These are phyloP conservation scores for Bergia puertoricense DNA, from an alignment of 92 coral and sea anemone genomes.

Conservation along the genomic window DNA sequence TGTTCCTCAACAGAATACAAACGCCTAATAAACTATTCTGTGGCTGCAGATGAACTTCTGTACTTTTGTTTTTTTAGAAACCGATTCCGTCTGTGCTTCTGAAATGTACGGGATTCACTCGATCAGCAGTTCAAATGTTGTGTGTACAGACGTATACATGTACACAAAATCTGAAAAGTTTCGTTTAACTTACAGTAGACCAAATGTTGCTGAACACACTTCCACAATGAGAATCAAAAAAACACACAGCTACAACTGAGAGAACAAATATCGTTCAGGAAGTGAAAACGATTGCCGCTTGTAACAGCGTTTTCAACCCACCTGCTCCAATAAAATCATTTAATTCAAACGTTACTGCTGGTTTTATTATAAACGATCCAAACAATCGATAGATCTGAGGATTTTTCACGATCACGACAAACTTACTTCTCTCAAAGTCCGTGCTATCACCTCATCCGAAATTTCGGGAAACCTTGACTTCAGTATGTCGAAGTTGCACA, in stretches of 20 bases:
- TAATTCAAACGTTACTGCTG: neutral
- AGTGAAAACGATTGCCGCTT: neutral
- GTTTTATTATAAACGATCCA: no score
- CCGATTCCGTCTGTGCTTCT: neutral
- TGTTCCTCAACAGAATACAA: neutral
- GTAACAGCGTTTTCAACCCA: no score
- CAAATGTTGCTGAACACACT: neutral
- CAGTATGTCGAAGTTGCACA: constrained; percentile 39
- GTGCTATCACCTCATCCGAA: constrained; percentile 28
- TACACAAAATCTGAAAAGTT: neutral
- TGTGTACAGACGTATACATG: neutral
- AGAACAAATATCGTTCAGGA: neutral
- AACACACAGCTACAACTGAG: neutral
- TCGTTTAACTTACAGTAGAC: neutral
- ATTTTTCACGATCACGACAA: neutral
- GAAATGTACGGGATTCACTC: neutral
- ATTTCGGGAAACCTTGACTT: constrained; percentile 42
- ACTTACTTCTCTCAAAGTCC: constrained; percentile 26
- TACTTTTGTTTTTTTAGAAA: no score
- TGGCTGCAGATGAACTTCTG: neutral
- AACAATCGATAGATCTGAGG: neutral
- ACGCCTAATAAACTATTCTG: neutral
- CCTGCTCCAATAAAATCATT: neutral
- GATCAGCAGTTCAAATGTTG: neutral
- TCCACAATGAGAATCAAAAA: neutral